Percentiles rank a stretch among this genome's conserved stretches.
Evolutionary conservation across 2,888 invertebrate genomes (phyloP).

Genomic region (Sinodicranocentrus sp.): DNA sequence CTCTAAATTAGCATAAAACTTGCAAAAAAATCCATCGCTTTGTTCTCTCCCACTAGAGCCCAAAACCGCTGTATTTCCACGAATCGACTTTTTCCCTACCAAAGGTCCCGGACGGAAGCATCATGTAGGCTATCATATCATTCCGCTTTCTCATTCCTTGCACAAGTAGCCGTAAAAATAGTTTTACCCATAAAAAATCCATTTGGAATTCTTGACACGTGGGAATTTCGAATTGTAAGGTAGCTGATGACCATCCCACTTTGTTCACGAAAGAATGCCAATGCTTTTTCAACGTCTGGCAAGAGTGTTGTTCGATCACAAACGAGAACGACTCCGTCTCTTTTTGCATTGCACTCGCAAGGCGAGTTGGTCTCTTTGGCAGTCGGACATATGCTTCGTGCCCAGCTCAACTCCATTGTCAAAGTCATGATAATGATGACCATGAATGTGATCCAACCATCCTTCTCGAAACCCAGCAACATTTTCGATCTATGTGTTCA

Average conservation of each 20-base stretch:
- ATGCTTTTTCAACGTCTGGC: constrained; percentile 89
- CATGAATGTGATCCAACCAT: constrained; percentile 43
- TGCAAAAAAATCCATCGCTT: background rate
- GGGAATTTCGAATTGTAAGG: constrained; percentile 91
- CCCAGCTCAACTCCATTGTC: constrained; percentile 78
- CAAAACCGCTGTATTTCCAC: background rate
- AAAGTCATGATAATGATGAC: constrained; percentile 66
- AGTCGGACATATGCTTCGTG: constrained; percentile 77
- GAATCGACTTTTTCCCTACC: background rate
- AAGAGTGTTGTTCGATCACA: constrained; percentile 93
- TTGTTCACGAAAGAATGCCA: constrained; percentile 83
- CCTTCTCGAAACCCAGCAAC: constrained; percentile 20
- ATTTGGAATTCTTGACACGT: constrained; percentile 88
- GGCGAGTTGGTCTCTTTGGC: constrained; percentile 83
- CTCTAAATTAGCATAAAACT: background rate
- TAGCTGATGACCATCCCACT: constrained; percentile 89
- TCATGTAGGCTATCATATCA: no score
- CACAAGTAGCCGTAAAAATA: background rate
- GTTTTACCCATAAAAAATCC: constrained; percentile 84
- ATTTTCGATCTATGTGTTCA: background rate
- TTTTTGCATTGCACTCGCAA: constrained; percentile 91
- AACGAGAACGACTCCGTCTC: constrained; percentile 91
- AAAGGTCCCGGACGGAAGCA: no score
- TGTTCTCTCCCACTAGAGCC: background rate
- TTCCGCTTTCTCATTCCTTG: no score